Base-by-base conservation (phyloP, 2,888 invertebrate genomes). In the Liodrosophila aerea region DNA sequence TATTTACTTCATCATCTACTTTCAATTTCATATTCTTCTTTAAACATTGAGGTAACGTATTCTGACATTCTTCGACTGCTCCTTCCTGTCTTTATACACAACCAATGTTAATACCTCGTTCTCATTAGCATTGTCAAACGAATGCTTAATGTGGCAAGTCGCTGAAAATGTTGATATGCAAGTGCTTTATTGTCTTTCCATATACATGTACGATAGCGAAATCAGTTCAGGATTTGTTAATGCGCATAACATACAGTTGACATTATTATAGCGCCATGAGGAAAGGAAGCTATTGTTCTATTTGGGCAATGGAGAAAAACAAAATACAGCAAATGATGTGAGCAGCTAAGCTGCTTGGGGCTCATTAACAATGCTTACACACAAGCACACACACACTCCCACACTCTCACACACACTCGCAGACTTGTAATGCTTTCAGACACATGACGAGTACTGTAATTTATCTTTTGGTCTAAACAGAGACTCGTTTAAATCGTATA, bases 401-500 rank as follows among this genome's bases (percentile, higher is more conserved):
- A 15, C 41, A 16, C 12, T 27, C 63, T 47, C 39, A 46, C 15
- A 56, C n/a, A 65, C 29, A 65, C 18, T 11, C 44, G 29, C 29
- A 39, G 37, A 15, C 22, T 18, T 22, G 33, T 33, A 36, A 44
- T 68, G 41, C 37, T 22, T 33, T 43, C 70, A 54, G 58, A 63
- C 50, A 51, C 40, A 73, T 66, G 60, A 57, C 58, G 61, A 74
- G 63, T 43, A 45, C 50, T 64, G 76, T 63, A 66, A 83, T 78
- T 85, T 78, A 83, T 85, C 78, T 80, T 61, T 46, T n/a, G 40
- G 53, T 41, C 69, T 61, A 63, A 72, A 58, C 62, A 62, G 80
- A 62, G 80, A 61, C 69, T 76, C 76, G 64, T 83, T 85, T 85
- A 78, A 83, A 83, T 66, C 76, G 64, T 83, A 59, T 64, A 51